Percentiles rank a stretch among this genome's conserved stretches.
phyloP scores from a whole-genome alignment of 2,797 vertebrate species.

The Cichlasoma orientale region DNA sequence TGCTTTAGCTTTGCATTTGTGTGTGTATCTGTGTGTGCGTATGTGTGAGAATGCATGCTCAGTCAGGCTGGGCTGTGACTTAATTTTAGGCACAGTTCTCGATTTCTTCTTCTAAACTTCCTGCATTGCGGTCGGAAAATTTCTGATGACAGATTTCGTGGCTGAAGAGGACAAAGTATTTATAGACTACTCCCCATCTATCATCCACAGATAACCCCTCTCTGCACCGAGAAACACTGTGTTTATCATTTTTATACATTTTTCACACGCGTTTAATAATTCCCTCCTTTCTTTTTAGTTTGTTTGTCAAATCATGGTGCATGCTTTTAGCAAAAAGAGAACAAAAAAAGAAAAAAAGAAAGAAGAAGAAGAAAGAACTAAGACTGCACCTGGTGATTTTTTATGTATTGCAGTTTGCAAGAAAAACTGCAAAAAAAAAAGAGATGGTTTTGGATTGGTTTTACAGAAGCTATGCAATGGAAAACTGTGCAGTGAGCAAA shows the following conservation, averaged over 20 bases:
- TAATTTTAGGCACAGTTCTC: constrained; percentile 83
- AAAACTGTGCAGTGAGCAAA: neutral
- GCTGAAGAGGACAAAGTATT: constrained; percentile 87
- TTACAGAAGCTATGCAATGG: constrained; percentile 1
- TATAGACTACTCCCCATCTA: constrained; percentile 61
- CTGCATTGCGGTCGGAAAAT: constrained; percentile 96
- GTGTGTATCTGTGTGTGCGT: neutral
- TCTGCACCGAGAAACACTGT: neutral
- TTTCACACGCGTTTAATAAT: neutral
- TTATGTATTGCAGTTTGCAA: constrained; percentile 2
- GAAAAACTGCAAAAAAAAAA: neutral
- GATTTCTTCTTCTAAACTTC: constrained; percentile 87
- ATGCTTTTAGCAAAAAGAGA: neutral
- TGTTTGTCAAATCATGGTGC: constrained; percentile 12
- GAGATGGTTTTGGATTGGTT: fast-evolving
- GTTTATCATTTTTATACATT: neutral
- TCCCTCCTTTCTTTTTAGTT: neutral
- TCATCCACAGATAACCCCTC: constrained; percentile 14
- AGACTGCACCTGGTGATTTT: neutral
- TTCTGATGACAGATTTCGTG: constrained; percentile 85
- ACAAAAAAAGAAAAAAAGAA: too few relatives aligned
- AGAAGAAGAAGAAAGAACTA: neutral
- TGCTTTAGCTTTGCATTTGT: neutral
- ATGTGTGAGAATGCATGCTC: constrained; percentile 25
- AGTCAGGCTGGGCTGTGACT: constrained; percentile 47